Conservation (phyloP, 2,113 vertebrate genomes). For the Epinephelus cyanopodus region DNA sequence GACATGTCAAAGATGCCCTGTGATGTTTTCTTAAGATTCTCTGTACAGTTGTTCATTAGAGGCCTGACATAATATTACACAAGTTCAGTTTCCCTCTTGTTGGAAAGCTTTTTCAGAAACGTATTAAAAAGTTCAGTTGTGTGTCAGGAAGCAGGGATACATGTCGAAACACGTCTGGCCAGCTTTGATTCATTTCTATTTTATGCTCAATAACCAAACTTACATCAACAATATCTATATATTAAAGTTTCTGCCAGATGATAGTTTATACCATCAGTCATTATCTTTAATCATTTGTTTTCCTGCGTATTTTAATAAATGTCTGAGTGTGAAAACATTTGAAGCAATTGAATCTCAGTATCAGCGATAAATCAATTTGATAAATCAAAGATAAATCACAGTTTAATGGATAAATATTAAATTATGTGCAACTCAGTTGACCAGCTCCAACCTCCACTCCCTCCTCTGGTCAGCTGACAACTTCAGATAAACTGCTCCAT, state of each 20-base stretch:
- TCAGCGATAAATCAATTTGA: neutral
- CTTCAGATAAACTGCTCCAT: neutral
- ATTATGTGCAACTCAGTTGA: slow-evolving; percentile 1
- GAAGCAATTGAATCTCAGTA: neutral
- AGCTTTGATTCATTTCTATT: neutral
- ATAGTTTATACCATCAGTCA: neutral
- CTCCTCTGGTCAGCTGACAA: neutral
- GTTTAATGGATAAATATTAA: neutral
- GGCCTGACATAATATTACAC: neutral
- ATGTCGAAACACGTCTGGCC: neutral
- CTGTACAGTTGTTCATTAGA: neutral
- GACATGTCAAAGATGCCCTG: neutral
- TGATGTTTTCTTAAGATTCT: neutral
- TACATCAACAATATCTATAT: neutral
- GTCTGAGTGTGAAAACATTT: neutral
- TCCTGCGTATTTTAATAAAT: neutral
- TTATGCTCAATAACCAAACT: neutral
- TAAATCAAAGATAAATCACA: neutral
- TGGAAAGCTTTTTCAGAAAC: neutral
- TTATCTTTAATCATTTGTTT: neutral
- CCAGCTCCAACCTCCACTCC: neutral
- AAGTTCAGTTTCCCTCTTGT: neutral
- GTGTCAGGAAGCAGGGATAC: neutral
- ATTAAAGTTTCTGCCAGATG: neutral
- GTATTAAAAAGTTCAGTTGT: too few relatives aligned